Evolutionary conservation across 2,797 vertebrate species (phyloP), one percentile per base, ranked within the genome.

Genomic region (Fistularia tabacaria): DNA sequence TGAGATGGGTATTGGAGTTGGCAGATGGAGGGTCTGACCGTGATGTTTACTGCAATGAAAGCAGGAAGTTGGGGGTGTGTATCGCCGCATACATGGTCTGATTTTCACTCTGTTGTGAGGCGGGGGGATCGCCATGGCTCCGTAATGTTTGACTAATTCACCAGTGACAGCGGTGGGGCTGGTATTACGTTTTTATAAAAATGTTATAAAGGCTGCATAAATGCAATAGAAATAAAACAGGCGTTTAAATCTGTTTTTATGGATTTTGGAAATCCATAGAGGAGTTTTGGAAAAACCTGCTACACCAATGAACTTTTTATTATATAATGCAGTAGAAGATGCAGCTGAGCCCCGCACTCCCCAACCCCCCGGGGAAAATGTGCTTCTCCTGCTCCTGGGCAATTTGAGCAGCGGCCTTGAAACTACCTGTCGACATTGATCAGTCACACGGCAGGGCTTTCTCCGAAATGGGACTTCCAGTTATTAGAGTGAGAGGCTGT

Each of bases 371-470:
- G 25, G 73, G 73, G 72, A 86, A 81, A 83, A 81, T 73, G 53
- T 67, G 76, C 74, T 64, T 68, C 73, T 73, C 72, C 60, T 63
- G 46, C 73, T 78, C 84, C 77, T 64, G 49, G 62, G 70, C 78
- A 59, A 84, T 81, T 75, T 79, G 79, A 85, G 82, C 85, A 80
- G 59, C 71, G 73, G 86, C 85, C 84, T 89, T 86, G 83, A 90
- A 88, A 87, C 83, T 89, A 89, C 86, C 87, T 89, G 90, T 91
- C 88, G 59, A 88, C 85, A 85, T 85, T 85, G 88, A 90, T 92
- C 89, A 88, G 83, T 88, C 85, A 83, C 68, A 45, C 79, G 59
- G 73, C 52, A 47, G 25, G 79, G 70, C 62, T 79, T 69, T 86
- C 85, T 88, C 82, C 73, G 79, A 80, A 84, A 90, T 81, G 81